phyloP scores from a whole-genome alignment of 2,797 vertebrate genomes.

The Argyrosomus regius region DNA sequence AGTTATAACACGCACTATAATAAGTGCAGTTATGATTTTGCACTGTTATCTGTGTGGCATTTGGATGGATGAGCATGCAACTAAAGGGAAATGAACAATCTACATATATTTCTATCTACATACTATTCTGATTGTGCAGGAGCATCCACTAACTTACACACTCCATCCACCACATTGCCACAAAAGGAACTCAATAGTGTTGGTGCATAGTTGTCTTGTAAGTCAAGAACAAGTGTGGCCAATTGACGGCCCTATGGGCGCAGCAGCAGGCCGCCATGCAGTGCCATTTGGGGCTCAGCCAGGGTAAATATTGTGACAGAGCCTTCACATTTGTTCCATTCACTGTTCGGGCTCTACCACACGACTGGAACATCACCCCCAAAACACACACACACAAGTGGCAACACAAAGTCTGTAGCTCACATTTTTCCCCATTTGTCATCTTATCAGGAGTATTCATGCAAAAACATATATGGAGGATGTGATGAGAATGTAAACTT shows the following conservation, averaged over 20 bases:
- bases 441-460: neutral
- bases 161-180: conserved; percentile 13
- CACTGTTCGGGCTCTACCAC: conserved; percentile 56
- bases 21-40: neutral
- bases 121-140: neutral
- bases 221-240: conserved; percentile 74
- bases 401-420: conserved; percentile 20
- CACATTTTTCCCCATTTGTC: conserved; percentile 27
- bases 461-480: neutral
- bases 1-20: neutral
- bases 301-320: conserved; percentile 89
- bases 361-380: conserved; percentile 53
- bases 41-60: neutral
- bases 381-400: conserved; percentile 30
- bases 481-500: neutral
- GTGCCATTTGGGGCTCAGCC: conserved; percentile 84
- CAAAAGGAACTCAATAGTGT: neutral
- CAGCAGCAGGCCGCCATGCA: conserved; percentile 71
- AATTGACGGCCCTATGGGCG: conserved; percentile 53
- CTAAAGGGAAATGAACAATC: neutral
- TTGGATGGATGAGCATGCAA: neutral
- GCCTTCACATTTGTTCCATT: conserved; percentile 86
- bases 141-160: conserved; percentile 2
- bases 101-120: neutral
- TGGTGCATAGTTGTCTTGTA: conserved; percentile 32